A percentile compares a stretch with the other conserved stretches of the same genome.
Conservation (phyloP, 1,140 invertebrate genomes). For the Papilio xuthus region DNA sequence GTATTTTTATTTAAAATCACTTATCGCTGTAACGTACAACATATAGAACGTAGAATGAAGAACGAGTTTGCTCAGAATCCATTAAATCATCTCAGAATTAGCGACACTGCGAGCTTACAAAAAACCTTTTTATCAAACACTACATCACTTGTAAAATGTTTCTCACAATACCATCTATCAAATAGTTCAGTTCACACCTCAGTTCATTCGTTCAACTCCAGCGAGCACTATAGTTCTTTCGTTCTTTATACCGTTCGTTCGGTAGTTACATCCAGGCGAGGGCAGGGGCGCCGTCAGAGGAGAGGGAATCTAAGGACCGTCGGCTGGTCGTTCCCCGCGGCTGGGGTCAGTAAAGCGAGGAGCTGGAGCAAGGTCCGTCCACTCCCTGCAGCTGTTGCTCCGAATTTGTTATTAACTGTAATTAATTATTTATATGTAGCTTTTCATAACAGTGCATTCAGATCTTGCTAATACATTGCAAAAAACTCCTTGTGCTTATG, state of each 20-base stretch:
- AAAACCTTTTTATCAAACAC: conserved; percentile 37
- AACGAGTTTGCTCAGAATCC: conserved; percentile 18
- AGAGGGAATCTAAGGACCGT: conserved; percentile 68
- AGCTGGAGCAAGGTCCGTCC: conserved; percentile 72
- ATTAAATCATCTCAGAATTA: conserved; percentile 8
- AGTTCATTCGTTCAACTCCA: conserved; percentile 36
- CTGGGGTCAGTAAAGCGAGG: conserved; percentile 77
- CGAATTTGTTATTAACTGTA: conserved; percentile 63
- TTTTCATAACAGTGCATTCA: not conserved
- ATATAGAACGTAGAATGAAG: conserved; percentile 1
- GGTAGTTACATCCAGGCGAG: conserved; percentile 74
- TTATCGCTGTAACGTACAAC: conserved; percentile 6
- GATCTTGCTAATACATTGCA: not conserved
- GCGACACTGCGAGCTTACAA: conserved; percentile 35
- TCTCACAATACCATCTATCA: conserved; percentile 33
- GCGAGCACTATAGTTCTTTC: conserved; percentile 23
- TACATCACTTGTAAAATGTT: conserved; percentile 38
- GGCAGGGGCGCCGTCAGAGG: conserved; percentile 68
- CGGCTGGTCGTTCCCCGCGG: conserved; percentile 54
- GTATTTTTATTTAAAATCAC: not conserved
- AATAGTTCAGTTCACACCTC: conserved; percentile 33
- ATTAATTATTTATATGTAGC: conserved; percentile 21
- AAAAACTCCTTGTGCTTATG: not conserved
- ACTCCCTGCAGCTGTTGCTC: conserved; percentile 72
- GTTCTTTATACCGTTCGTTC: conserved; percentile 15